Evolutionary conservation across 2,797 vertebrate species (phyloP).

Genomic region (Esox masquinongy): DNA sequence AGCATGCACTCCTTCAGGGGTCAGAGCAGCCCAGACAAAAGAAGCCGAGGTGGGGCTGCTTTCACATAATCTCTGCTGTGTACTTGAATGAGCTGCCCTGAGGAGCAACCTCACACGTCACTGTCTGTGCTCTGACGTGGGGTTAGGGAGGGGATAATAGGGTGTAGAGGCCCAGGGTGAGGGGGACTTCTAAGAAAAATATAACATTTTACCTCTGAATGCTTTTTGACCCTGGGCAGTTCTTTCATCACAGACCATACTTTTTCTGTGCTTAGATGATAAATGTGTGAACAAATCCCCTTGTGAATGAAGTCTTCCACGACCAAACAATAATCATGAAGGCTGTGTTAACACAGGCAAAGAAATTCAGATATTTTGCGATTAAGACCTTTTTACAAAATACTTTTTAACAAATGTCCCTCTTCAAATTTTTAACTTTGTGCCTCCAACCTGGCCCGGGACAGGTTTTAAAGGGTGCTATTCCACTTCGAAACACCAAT

Average conservation of each 20-base stretch:
- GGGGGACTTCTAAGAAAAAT: constrained; percentile 35
- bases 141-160: constrained; percentile 23
- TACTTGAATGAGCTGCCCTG: constrained; percentile 23
- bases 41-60: constrained; percentile 29
- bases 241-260: constrained; percentile 18
- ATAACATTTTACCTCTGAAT: constrained; percentile 8
- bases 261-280: neutral
- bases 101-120: constrained; percentile 28
- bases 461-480: no score
- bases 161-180: neutral
- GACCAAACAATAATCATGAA: no score
- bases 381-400: no score
- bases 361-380: no score
- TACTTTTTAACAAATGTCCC: no score
- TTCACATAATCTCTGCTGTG: constrained; percentile 37
- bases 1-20: neutral
- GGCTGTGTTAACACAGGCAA: no score
- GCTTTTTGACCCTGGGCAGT: constrained; percentile 13
- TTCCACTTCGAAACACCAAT: no score
- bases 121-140: constrained; percentile 25
- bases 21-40: constrained; percentile 41
- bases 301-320: neutral
- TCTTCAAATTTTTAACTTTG: neutral
- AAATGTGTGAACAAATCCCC: neutral
- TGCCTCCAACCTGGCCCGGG: no score